A percentile compares a stretch with the other conserved stretches of the same genome.
Conservation (phyloP, 1,140 invertebrate species). For the Zeugodacus cucurbitae region DNA sequence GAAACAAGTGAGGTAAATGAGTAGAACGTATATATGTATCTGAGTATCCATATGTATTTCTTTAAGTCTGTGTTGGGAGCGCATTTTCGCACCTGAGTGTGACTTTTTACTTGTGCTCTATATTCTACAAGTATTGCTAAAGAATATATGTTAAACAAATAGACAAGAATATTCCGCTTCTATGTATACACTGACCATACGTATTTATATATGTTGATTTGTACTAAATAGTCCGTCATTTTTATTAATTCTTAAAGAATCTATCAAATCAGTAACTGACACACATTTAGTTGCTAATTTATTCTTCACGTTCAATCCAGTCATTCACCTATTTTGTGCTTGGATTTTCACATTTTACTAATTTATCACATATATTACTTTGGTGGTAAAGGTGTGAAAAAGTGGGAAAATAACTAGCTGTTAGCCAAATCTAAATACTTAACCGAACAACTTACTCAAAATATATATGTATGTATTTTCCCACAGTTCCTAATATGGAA, state of each 20-base stretch:
- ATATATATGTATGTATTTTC: too few species aligned
- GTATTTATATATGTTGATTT: not conserved
- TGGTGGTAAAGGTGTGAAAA: too few species aligned
- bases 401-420: too few species aligned
- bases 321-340: not conserved
- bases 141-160: not conserved
- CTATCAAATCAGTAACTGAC: not conserved
- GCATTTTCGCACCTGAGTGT: constrained; percentile 1
- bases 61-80: not conserved
- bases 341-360: too few species aligned
- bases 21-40: too few species aligned
- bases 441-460: too few species aligned
- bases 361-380: too few species aligned
- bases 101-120: not conserved
- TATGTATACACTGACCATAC: not conserved
- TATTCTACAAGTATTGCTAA: not conserved
- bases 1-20: not conserved
- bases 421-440: too few species aligned
- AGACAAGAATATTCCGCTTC: too few species aligned
- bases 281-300: not conserved
- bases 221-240: not conserved
- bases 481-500: too few species aligned
- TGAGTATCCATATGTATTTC: not conserved
- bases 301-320: not conserved
- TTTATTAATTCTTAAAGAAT: not conserved